These are phyloP conservation scores for Drosophila kurseongensis DNA, from an alignment of 1,140 invertebrate genomes.

Conservation along the genomic window DNA sequence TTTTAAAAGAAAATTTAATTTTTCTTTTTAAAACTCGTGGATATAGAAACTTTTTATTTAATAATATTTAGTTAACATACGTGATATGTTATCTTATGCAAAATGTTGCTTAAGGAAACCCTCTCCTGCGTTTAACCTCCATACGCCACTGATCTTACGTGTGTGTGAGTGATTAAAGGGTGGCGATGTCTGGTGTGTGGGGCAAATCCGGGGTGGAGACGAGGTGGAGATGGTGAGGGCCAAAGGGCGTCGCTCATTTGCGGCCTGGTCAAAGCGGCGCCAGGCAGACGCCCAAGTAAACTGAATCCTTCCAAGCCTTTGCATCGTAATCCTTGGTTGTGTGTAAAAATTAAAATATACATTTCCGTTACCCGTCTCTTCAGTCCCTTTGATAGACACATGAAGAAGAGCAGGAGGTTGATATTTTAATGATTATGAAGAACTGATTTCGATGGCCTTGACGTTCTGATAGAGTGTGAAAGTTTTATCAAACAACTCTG, in stretches of 20 bases:
- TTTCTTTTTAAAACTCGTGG: too few relatives aligned
- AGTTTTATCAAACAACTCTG: not conserved
- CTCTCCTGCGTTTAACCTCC: too few relatives aligned
- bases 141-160: not conserved
- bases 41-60: too few relatives aligned
- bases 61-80: too few relatives aligned
- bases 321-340: conserved; percentile 14
- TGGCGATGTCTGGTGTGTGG: conserved; percentile 32
- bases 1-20: too few relatives aligned
- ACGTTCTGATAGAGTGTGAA: conserved; percentile 21
- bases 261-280: conserved; percentile 71
- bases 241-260: conserved; percentile 61
- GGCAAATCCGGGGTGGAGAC: conserved; percentile 9
- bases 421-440: conserved; percentile 19
- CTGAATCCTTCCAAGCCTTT: conserved; percentile 2
- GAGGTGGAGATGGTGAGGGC: not conserved
- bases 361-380: conserved; percentile 26
- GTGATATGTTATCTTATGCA: too few relatives aligned
- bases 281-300: conserved; percentile 59
- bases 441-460: conserved; percentile 39
- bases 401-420: not conserved
- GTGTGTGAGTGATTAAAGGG: conserved; percentile 68
- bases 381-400: not conserved
- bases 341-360: conserved; percentile 72
- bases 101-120: too few relatives aligned